Conservation (phyloP, 1,140 invertebrate genomes). For the Anagrus nilaparvatae region DNA sequence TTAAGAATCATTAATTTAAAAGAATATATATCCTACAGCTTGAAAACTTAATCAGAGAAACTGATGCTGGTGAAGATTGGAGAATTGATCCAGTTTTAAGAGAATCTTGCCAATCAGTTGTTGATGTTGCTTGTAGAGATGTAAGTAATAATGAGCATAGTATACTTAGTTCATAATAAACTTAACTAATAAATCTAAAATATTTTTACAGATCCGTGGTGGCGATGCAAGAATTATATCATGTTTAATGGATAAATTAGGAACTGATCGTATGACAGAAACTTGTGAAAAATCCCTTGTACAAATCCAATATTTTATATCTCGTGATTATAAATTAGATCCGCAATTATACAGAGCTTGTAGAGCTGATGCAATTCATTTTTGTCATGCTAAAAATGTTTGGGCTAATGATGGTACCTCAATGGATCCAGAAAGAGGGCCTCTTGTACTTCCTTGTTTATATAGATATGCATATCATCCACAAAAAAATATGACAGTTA, state of each 20-base stretch:
- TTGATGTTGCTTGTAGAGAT: conserved; percentile 59
- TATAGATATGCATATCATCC: conserved; percentile 77
- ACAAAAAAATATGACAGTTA: conserved; percentile 49
- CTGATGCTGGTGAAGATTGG: conserved; percentile 83
- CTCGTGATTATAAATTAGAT: conserved; percentile 89
- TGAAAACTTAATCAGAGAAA: conserved; percentile 66
- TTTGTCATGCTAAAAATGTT: conserved; percentile 69
- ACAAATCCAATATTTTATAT: conserved; percentile 95
- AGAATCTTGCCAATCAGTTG: conserved; percentile 75
- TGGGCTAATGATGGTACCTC: conserved; percentile 64
- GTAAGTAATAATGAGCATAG: conserved; percentile 31
- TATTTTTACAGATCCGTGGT: conserved; percentile 37
- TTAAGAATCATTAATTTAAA: too few species aligned
- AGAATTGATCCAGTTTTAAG: conserved; percentile 80
- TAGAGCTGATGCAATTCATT: conserved; percentile 69
- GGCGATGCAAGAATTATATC: conserved; percentile 76
- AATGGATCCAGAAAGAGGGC: conserved; percentile 60
- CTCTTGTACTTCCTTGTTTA: conserved; percentile 83
- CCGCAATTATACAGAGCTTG: conserved; percentile 81
- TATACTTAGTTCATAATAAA: neutral
- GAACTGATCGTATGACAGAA: conserved; percentile 72
- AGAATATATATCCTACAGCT: conserved; percentile 42
- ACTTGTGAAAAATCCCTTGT: conserved; percentile 84
- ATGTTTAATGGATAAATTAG: conserved; percentile 88
- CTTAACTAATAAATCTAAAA: conserved; percentile 2